Evolutionary conservation across 2,888 invertebrate species (phyloP).

Genomic region (Artemia sinica): DNA sequence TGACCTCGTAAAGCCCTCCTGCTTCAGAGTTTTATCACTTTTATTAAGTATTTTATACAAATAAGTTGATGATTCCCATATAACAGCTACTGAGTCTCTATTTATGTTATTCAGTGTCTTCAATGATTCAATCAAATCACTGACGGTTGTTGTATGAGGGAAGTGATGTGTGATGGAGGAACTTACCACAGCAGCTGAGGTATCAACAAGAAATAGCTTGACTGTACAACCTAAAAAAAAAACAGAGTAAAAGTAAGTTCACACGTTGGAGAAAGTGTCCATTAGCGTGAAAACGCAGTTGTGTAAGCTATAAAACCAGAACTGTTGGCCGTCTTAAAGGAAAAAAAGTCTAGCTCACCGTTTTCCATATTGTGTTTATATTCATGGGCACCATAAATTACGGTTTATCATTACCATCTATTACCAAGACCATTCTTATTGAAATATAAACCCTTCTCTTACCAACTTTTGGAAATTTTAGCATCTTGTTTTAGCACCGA

Average conservation of each 20-base stretch:
- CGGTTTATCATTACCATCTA: too few relatives aligned
- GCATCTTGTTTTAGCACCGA: too few relatives aligned
- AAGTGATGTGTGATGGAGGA: background rate
- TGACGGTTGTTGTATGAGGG: background rate
- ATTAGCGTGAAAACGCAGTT: too few relatives aligned
- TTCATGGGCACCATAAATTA: too few relatives aligned
- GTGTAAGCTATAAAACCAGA: too few relatives aligned
- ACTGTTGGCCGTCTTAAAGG: too few relatives aligned
- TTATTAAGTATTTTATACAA: background rate
- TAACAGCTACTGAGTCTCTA: background rate
- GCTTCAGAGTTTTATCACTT: constrained; percentile 10
- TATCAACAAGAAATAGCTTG: constrained; percentile 13
- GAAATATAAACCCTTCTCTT: too few relatives aligned
- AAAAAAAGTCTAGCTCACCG: too few relatives aligned
- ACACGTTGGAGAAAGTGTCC: background rate
- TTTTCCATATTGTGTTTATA: too few relatives aligned
- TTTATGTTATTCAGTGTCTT: background rate
- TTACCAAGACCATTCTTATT: too few relatives aligned
- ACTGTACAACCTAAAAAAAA: constrained; percentile 19
- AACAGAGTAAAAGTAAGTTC: constrained; percentile 1
- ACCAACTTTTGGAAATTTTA: too few relatives aligned
- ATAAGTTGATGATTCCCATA: constrained; percentile 12
- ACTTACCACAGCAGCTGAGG: background rate
- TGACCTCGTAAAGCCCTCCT: background rate
- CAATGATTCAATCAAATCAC: background rate